A percentile compares a stretch with the other conserved stretches of the same genome.
These are phyloP conservation scores for Phalera bucephala DNA, from an alignment of 2,888 invertebrate genomes.

Conservation along the genomic window DNA sequence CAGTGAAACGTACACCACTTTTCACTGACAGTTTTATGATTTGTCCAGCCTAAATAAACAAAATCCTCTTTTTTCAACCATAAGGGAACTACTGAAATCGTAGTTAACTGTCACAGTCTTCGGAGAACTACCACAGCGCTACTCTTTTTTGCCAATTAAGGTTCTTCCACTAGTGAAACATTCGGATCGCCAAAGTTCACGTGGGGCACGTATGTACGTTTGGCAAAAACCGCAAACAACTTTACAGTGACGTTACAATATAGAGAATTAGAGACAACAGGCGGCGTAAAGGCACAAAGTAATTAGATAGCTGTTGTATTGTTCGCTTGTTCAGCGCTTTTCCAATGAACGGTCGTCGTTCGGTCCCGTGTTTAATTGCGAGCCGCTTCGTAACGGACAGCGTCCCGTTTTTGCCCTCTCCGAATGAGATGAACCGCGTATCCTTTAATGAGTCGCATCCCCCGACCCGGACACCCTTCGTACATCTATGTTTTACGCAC, in stretches of 20 bases:
- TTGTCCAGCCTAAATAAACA: too few species aligned
- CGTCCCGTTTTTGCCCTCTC: constrained; percentile 67
- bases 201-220: constrained; percentile 46
- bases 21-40: too few species aligned
- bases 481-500: constrained; percentile 40
- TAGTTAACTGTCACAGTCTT: too few species aligned
- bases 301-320: constrained; percentile 74
- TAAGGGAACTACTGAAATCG: too few species aligned
- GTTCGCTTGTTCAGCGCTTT: constrained; percentile 74
- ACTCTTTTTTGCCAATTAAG: too few species aligned
- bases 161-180: too few species aligned
- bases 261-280: constrained; percentile 46
- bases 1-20: too few species aligned
- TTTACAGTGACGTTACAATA: constrained; percentile 62
- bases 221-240: constrained; percentile 67
- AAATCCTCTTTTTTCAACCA: too few species aligned
- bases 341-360: constrained; percentile 61
- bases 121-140: too few species aligned
- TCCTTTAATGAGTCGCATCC: constrained; percentile 65
- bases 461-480: constrained; percentile 28
- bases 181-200: constrained; percentile 48
- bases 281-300: constrained; percentile 60
- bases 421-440: constrained; percentile 64
- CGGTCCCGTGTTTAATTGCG: constrained; percentile 73
- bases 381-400: constrained; percentile 69